These are phyloP conservation scores for Poicephalus meyeri DNA, from an alignment of 2,113 vertebrate genomes.

Conservation along the genomic window DNA sequence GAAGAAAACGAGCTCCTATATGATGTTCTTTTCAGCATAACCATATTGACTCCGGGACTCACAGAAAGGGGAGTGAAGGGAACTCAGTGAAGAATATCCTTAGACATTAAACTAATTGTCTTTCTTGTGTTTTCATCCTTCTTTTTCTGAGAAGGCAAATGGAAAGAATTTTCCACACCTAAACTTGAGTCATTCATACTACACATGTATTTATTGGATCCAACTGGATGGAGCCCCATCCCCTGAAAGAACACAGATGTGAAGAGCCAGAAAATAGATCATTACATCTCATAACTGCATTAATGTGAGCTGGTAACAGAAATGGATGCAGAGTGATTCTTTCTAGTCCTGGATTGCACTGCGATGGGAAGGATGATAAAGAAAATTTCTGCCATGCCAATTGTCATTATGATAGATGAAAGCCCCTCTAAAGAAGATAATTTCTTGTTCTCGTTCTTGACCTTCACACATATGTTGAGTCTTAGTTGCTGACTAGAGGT, in stretches of 20 bases:
- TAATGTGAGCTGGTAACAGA: background rate
- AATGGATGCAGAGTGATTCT: accelerated
- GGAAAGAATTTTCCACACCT: background rate
- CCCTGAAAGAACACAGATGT: background rate
- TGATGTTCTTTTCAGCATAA: background rate
- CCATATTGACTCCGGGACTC: background rate
- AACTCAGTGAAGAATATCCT: background rate
- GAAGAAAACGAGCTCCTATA: background rate
- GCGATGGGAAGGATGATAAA: background rate
- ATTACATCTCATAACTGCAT: background rate
- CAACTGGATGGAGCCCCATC: background rate
- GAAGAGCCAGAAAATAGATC: background rate
- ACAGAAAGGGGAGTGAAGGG: background rate
- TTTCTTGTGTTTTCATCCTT: background rate
- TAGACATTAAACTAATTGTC: background rate
- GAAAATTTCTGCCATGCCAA: background rate
- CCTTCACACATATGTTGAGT: background rate
- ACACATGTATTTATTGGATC: background rate
- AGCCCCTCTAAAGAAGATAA: background rate
- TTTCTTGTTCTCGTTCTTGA: background rate
- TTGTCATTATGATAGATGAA: background rate
- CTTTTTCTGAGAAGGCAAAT: background rate
- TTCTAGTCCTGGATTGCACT: background rate
- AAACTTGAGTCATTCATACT: background rate
- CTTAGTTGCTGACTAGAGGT: background rate